phyloP scores from a whole-genome alignment of 2,113 vertebrate species.

The Pongo pygmaeus region DNA sequence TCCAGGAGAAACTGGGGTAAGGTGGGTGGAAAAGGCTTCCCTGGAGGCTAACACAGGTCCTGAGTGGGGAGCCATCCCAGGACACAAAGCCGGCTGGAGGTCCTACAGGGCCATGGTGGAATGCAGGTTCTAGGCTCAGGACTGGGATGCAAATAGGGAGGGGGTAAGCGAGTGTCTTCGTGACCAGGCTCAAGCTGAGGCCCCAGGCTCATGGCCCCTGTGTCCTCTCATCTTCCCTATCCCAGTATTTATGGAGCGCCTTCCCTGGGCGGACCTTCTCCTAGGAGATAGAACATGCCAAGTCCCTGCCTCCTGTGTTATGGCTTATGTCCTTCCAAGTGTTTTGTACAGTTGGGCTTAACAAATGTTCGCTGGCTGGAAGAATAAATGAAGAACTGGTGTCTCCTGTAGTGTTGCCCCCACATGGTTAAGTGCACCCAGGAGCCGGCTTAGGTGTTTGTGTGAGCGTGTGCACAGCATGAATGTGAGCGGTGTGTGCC shows the following conservation, averaged over 20 bases:
- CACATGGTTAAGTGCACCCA: background rate
- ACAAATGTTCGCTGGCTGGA: background rate
- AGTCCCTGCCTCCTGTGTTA: background rate
- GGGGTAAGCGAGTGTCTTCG: rapidly evolving
- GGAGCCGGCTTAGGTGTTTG: background rate
- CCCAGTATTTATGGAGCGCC: background rate
- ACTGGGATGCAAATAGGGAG: background rate
- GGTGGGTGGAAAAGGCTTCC: background rate
- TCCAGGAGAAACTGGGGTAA: background rate
- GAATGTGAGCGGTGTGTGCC: rapidly evolving
- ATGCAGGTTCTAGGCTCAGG: background rate
- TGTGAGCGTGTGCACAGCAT: rapidly evolving
- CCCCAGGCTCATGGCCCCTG: rapidly evolving
- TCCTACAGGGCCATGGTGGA: rapidly evolving
- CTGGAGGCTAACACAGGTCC: background rate
- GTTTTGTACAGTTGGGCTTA: background rate
- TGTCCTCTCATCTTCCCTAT: background rate
- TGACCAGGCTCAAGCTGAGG: background rate
- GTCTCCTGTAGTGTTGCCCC: background rate
- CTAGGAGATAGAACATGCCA: background rate
- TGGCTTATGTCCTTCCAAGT: background rate
- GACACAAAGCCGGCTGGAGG: background rate
- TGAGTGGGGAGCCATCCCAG: background rate
- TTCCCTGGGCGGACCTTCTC: background rate
- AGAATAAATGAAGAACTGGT: background rate